phyloP scores from a whole-genome alignment of 2,113 vertebrate genomes.

The Melanerpes aurifrons region DNA sequence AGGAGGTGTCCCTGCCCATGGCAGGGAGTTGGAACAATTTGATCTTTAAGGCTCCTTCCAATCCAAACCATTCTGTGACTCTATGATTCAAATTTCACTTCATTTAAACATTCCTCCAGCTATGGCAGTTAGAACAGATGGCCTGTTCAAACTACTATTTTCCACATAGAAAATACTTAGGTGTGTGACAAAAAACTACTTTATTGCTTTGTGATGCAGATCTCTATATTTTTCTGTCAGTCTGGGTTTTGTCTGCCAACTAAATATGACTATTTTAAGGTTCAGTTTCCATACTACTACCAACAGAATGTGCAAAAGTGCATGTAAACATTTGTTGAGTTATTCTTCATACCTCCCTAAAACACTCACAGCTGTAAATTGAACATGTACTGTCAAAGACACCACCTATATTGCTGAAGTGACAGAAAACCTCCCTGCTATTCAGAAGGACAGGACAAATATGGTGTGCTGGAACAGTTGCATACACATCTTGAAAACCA shows the following conservation, averaged over 20 bases:
- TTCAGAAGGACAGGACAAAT: neutral
- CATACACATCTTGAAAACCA: neutral
- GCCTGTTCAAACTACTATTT: neutral
- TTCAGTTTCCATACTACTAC: constrained; percentile 6
- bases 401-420: neutral
- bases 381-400: neutral
- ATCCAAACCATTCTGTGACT: too few species aligned
- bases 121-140: neutral
- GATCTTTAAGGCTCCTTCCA: too few species aligned
- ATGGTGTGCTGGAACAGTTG: neutral
- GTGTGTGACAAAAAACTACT: neutral
- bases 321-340: neutral
- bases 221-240: neutral
- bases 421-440: neutral
- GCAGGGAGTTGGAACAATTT: too few species aligned
- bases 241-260: neutral
- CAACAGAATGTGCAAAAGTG: neutral
- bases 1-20: too few species aligned
- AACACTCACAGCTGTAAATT: neutral
- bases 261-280: neutral
- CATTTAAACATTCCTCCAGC: neutral
- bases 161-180: neutral
- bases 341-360: neutral
- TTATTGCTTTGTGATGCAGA: neutral
- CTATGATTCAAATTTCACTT: neutral